Conservation (phyloP, 2,113 vertebrate species). For the Proteles cristata region DNA sequence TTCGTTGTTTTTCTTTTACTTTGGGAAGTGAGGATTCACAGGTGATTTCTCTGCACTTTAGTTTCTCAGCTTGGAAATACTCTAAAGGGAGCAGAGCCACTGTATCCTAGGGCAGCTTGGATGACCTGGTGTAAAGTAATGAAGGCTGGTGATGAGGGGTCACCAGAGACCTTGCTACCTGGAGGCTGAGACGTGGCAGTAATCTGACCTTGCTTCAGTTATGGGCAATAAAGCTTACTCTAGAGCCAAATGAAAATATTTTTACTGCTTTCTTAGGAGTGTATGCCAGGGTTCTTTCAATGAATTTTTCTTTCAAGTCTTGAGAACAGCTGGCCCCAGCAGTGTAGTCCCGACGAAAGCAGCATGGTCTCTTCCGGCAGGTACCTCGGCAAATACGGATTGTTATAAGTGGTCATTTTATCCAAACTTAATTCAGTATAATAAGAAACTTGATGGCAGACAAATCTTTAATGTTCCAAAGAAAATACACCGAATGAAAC, state of each 20-base stretch:
- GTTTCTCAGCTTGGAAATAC: neutral
- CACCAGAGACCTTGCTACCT: neutral
- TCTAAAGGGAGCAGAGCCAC: neutral
- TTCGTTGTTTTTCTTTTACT: neutral
- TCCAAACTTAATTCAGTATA: neutral
- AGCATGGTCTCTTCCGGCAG: neutral
- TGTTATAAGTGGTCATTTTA: neutral
- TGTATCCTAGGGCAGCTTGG: neutral
- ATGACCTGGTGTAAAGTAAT: neutral
- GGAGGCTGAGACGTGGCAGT: neutral
- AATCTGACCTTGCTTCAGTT: neutral
- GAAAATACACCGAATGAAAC: neutral
- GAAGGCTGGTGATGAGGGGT: neutral
- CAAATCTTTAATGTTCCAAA: neutral
- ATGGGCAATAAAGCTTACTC: neutral
- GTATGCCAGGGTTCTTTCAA: neutral
- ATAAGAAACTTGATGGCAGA: neutral
- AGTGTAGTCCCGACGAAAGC: neutral
- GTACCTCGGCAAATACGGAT: neutral
- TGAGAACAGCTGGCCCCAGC: neutral
- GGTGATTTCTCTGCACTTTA: neutral
- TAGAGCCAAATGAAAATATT: neutral
- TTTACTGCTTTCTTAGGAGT: neutral
- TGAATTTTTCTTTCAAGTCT: neutral
- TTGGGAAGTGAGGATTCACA: neutral